Evolutionary conservation across 2,888 invertebrate genomes (phyloP), one percentile per base, ranked within the genome.

Genomic region (Megalurothrips usitatus): DNA sequence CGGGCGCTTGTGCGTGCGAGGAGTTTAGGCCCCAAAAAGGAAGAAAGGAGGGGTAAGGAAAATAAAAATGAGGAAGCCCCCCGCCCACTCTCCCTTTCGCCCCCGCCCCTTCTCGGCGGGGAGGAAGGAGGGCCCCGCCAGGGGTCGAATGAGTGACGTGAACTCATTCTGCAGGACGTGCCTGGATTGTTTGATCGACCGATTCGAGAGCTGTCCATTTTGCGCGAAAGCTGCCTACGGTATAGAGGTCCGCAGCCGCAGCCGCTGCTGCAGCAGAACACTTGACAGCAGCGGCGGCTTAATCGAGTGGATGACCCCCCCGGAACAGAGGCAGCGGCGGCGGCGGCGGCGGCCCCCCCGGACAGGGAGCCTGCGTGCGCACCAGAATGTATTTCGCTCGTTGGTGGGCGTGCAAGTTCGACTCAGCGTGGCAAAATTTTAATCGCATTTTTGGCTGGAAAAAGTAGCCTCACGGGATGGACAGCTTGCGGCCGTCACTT

Each of bases 61-160:
- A 17, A 58, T 17, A 58, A 8, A 58, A 58, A 58, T 12, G n/a
- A 58, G 58, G 58, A 17, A 58, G n/a, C 58, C 58, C 58, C 58
- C 4, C n/a, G n/a, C n/a, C n/a, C n/a, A n/a, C n/a, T 58, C n/a
- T 14, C 58, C 58, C 17, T 6, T 52, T 52, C n/a, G n/a, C n/a
- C n/a, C n/a, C n/a, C n/a, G n/a, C n/a, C n/a, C 52, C 58, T 17
- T 19, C 17, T 17, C n/a, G 58, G 58, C 58, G 58, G 58, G 19
- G 58, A 58, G 58, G 19, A 17, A 58, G 58, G 4, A 17, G 6
- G 1, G 19, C 6, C 19, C 58, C 19, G 58, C 23, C 68, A 17
- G 12, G 68, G 26, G 68, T 26, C 34, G 34, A 75, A 75, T 75
- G 68, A 75, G 68, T 75, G 68, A 75, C 68, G 68, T 75, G 68